Evolutionary conservation across 2,113 vertebrate genomes (phyloP).

Genomic region (Scomber scombrus): DNA sequence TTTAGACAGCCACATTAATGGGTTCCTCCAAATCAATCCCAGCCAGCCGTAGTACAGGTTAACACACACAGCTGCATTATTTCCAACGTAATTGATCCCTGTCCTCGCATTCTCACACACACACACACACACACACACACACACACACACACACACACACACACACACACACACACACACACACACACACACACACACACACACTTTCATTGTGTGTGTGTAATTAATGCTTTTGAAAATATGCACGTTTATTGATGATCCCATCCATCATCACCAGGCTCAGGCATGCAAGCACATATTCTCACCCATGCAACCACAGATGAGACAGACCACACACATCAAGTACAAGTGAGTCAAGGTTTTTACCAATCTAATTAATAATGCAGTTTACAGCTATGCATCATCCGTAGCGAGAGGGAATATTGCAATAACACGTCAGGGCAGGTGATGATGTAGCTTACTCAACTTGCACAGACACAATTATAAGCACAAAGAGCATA

Average conservation of each 20-base stretch:
- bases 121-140: no score
- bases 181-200: neutral
- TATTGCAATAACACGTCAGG: constrained; percentile 17
- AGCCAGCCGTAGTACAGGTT: constrained; percentile 26
- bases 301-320: constrained; percentile 31
- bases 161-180: no score
- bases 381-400: constrained; percentile 60
- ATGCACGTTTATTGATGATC: constrained; percentile 29
- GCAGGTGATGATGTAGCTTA: constrained; percentile 15
- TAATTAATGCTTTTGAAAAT: constrained; percentile 58
- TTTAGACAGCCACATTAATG: constrained; percentile 37
- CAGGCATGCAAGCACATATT: constrained; percentile 30
- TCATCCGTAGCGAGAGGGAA: constrained; percentile 49
- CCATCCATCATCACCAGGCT: constrained; percentile 40
- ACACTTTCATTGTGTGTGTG: constrained; percentile 18
- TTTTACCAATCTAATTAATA: constrained; percentile 63
- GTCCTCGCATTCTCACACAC: neutral
- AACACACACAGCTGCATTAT: constrained; percentile 38
- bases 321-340: constrained; percentile 56
- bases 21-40: constrained; percentile 27
- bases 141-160: no score
- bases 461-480: neutral
- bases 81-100: constrained; percentile 37
- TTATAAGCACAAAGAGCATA: constrained; percentile 2
- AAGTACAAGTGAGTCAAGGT: constrained; percentile 46